Conservation (phyloP, 2,113 vertebrate genomes). For the Chinchilla lanigera region DNA sequence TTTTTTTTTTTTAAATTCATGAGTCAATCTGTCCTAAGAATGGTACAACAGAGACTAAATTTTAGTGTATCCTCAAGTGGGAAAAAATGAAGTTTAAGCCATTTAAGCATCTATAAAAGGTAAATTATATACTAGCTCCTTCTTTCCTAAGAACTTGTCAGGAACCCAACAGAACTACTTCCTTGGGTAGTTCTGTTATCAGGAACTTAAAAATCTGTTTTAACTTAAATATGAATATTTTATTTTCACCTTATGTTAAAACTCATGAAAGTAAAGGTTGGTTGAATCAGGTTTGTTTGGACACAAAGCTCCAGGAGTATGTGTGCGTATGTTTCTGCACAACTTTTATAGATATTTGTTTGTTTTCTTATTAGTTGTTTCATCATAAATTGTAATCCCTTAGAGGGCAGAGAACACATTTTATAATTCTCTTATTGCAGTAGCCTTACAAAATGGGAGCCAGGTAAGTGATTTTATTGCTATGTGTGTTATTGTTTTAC, state of each 20-base stretch:
- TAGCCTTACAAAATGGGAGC: not conserved
- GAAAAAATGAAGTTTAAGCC: not conserved
- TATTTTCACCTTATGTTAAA: constrained; percentile 25
- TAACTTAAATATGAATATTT: not conserved
- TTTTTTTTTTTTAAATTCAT: not conserved
- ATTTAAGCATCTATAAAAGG: not conserved
- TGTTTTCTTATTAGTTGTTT: not conserved
- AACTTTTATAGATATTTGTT: not conserved
- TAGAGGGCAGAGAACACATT: not conserved
- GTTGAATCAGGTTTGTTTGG: not conserved
- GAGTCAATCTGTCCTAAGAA: not conserved
- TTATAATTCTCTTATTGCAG: constrained; percentile 2
- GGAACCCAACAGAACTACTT: not conserved
- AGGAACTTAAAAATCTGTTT: not conserved
- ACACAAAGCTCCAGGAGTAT: not conserved
- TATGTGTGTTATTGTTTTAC: not conserved
- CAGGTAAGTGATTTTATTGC: not conserved
- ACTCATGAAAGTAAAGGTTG: not conserved
- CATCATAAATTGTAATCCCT: not conserved
- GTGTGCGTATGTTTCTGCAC: not conserved
- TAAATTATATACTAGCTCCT: not conserved
- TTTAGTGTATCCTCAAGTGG: not conserved
- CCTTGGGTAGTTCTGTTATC: not conserved
- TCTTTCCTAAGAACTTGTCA: not conserved
- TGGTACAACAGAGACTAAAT: not conserved